phyloP scores from a whole-genome alignment of 2,797 vertebrate genomes.

The Coilia nasus region DNA sequence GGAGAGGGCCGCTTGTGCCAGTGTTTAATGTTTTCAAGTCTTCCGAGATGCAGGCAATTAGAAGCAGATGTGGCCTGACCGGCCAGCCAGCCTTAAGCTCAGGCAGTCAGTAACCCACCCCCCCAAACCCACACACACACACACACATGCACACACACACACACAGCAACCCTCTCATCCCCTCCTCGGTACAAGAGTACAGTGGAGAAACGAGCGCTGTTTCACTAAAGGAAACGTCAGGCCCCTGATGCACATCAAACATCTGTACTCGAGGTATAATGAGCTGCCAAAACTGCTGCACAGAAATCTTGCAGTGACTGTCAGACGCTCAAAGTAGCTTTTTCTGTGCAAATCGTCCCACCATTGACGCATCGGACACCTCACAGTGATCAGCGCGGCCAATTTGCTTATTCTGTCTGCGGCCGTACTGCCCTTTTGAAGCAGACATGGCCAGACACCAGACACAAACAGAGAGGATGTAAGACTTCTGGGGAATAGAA shows the following conservation, averaged over 20 bases:
- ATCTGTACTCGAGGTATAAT: conserved; percentile 81
- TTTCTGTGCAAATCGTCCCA: conserved; percentile 60
- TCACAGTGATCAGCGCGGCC: not conserved
- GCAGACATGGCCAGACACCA: not conserved
- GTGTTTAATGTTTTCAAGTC: conserved; percentile 87
- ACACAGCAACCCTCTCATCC: too few relatives aligned
- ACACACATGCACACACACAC: too few relatives aligned
- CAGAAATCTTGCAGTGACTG: conserved; percentile 85
- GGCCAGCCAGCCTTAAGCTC: not conserved
- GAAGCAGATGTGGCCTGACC: conserved; percentile 87
- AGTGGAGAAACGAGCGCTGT: conserved; percentile 17
- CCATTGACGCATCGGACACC: not conserved
- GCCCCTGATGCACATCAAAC: conserved; percentile 82
- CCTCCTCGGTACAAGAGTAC: conserved; percentile 27
- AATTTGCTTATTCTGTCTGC: not conserved
- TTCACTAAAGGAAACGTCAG: conserved; percentile 60
- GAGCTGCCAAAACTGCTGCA: conserved; percentile 87
- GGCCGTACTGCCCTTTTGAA: not conserved
- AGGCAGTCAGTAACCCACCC: not conserved
- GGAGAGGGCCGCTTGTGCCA: conserved; percentile 79
- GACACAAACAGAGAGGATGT: not conserved
- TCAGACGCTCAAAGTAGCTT: conserved; percentile 82
- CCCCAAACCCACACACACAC: not conserved
- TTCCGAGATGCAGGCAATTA: conserved; percentile 84
- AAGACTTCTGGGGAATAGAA: not conserved